A percentile compares a stretch with the other conserved stretches of the same genome.
These are phyloP conservation scores for Caenorhabditis sp. DNA, from an alignment of 2,888 invertebrate genomes.

Conservation along the genomic window DNA sequence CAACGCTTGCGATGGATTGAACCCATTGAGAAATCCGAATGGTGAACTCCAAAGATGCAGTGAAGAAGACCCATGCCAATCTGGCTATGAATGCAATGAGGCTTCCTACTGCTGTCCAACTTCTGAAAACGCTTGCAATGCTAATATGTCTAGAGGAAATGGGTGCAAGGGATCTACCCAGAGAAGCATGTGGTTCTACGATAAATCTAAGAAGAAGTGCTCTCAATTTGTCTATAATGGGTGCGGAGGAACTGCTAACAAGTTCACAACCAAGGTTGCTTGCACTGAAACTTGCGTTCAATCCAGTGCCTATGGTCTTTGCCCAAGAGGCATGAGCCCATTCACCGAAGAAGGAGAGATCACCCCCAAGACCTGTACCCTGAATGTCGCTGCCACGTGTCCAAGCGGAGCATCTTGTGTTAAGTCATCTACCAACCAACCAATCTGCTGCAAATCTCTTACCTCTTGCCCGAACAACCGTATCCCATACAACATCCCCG, in stretches of 20 bases:
- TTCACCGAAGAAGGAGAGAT: conserved; percentile 71
- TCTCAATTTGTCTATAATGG: conserved; percentile 79
- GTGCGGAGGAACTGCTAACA: conserved; percentile 80
- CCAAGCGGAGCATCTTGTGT: conserved; percentile 80
- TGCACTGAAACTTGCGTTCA: conserved; percentile 77
- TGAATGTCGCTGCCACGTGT: conserved; percentile 76
- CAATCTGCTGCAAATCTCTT: conserved; percentile 80
- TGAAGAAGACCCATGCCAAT: conserved; percentile 76
- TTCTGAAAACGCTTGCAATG: conserved; percentile 76
- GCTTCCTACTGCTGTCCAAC: conserved; percentile 79
- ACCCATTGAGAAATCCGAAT: conserved; percentile 79
- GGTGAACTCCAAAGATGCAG: conserved; percentile 79
- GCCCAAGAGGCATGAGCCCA: conserved; percentile 81
- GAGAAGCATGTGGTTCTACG: conserved; percentile 79
- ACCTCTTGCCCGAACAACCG: conserved; percentile 77
- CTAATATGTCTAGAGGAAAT: conserved; percentile 72
- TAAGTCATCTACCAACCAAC: conserved; percentile 75
- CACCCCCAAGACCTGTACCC: conserved; percentile 73
- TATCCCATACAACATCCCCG: conserved; percentile 80
- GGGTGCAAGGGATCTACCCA: conserved; percentile 75
- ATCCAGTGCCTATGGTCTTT: conserved; percentile 74
- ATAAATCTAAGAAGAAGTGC: conserved; percentile 75
- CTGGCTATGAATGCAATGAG: conserved; percentile 78
- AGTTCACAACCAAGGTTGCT: conserved; percentile 76
- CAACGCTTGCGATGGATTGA: conserved; percentile 79